Conservation (phyloP, 2,113 vertebrate species). For the Physeter macrocephalus region DNA sequence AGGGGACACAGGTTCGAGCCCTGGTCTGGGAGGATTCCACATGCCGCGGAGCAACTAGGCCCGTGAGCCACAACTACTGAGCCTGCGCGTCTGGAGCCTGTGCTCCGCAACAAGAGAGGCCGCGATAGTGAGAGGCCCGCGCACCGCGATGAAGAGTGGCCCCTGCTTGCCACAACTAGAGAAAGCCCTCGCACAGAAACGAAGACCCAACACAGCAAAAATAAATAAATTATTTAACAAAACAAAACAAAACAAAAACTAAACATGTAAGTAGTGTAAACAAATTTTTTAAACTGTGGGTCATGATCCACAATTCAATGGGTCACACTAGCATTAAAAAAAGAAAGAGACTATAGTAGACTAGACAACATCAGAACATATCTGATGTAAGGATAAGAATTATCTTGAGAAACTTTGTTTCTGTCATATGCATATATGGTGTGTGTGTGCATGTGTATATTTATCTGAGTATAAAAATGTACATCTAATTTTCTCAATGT, state of each 20-base stretch:
- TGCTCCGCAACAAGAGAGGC: too few relatives aligned
- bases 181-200: too few relatives aligned
- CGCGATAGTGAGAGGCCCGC: too few relatives aligned
- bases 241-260: not conserved
- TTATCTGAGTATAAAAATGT: not conserved
- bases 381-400: not conserved
- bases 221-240: too few relatives aligned
- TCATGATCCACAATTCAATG: not conserved
- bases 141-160: too few relatives aligned
- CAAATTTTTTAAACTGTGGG: not conserved
- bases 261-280: not conserved
- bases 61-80: too few relatives aligned
- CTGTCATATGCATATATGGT: not conserved
- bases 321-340: not conserved
- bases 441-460: not conserved
- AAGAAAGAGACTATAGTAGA: not conserved
- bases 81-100: too few relatives aligned
- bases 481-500: not conserved
- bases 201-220: too few relatives aligned
- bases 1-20: too few relatives aligned
- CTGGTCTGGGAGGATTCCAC: too few relatives aligned
- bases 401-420: not conserved
- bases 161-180: too few relatives aligned
- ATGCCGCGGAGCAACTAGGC: too few relatives aligned
- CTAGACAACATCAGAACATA: not conserved